Conservation (phyloP, 2,113 vertebrate genomes). For the Macaca nemestrina region DNA sequence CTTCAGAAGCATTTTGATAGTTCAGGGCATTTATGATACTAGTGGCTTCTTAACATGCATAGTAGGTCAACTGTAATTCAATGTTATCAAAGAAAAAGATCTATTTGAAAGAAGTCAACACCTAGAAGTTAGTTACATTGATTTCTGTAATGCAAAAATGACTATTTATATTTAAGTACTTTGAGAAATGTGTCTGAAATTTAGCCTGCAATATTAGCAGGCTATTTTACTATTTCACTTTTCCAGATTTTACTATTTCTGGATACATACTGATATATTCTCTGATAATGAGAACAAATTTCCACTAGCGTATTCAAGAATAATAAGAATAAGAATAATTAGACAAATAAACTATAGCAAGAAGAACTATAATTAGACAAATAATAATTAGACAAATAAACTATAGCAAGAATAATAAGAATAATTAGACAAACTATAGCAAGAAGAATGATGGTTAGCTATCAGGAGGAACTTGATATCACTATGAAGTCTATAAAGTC, state of each 20-base stretch:
- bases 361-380: background rate
- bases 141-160: constrained; percentile 54
- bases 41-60: constrained; percentile 70
- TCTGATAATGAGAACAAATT: constrained; percentile 32
- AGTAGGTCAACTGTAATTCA: constrained; percentile 62
- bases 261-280: background rate
- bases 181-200: constrained; percentile 43
- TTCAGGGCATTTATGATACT: constrained; percentile 67
- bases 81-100: constrained; percentile 73
- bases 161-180: constrained; percentile 33
- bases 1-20: constrained; percentile 72
- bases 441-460: background rate
- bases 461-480: constrained; percentile 8
- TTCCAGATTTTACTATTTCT: background rate
- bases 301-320: constrained; percentile 15
- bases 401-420: background rate
- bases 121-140: constrained; percentile 52
- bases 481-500: background rate
- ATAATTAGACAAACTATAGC: background rate
- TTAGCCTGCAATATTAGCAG: background rate
- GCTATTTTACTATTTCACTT: background rate
- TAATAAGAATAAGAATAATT: background rate
- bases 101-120: constrained; percentile 67
- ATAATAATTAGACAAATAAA: constrained; percentile 28
- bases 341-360: background rate